Base-by-base conservation (phyloP, 2,797 vertebrate species). In the Helarctos malayanus region DNA sequence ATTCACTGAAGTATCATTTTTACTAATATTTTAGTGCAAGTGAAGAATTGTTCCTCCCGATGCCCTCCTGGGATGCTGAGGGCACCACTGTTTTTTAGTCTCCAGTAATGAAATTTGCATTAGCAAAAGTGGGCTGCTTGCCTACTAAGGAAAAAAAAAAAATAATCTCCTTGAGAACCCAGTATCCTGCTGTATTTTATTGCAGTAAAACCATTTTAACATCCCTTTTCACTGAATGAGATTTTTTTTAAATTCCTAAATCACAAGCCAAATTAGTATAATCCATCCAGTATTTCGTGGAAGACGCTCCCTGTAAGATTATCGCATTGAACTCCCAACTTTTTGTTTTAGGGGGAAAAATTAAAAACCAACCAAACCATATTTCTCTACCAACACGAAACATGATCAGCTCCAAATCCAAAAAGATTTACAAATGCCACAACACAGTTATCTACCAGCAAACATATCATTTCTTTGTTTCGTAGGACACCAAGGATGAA, bases 401-500 rank as follows among this genome's bases (percentile, higher is more conserved):
- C 96, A 93, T 11, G 75, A 95, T 65, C 76, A 87, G 84, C 57
- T 96, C 75, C 80, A 82, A 96, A 96, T 98, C 96, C 97, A 75
- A 76, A 49, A 91, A 65, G 92, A 76, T 57, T 96, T 96, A 96
- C 97, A 98, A 97, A 95, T 65, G 96, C 94, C 78, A 84, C 93
- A 97, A 76, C 94, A 81, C 83, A 83, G n/a, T 94, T 97, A 97
- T 89, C 96, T 97, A 96, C 92, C 83, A 96, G 91, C 32, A 98
- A 98, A 98, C 91, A 87, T 96, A 94, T 88, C 96, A 95, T 97
- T 97, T 98, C 91, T 98, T 98, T 98, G 97, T 98, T 98, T 97
- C 56, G 14, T 65, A 54, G 92, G 95, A 29, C 68, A 94, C 75
- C 93, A 92, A 69, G 27, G 71, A 98, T 98, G 86, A 98, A 98